Percentiles rank a stretch among this genome's conserved stretches.
phyloP scores from a whole-genome alignment of 1,140 invertebrate species.

The Drosophila nigrodunni region DNA sequence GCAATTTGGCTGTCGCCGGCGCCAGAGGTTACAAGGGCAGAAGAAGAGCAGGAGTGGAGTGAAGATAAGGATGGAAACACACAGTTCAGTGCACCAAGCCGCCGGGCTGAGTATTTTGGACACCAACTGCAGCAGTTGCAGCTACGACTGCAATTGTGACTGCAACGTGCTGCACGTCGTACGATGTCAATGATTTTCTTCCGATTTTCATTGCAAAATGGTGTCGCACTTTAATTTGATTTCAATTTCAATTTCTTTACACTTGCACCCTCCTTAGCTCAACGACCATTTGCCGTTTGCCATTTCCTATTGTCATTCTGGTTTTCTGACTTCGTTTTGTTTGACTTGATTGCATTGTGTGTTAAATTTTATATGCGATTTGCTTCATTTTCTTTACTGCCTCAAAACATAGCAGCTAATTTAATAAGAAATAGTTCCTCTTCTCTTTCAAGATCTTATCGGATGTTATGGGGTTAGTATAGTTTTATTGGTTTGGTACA shows the following conservation, averaged over 20 bases:
- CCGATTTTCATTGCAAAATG: slow-evolving; percentile 40
- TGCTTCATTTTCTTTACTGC: slow-evolving; percentile 30
- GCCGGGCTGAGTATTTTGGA: slow-evolving; percentile 40
- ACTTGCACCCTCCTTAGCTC: neutral
- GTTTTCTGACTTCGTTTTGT: slow-evolving; percentile 41
- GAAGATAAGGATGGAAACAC: slow-evolving; percentile 14
- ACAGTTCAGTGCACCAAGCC: slow-evolving; percentile 70
- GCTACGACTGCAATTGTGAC: neutral
- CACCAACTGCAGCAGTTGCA: slow-evolving; percentile 12
- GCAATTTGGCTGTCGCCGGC: slow-evolving; percentile 53
- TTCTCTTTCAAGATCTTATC: neutral
- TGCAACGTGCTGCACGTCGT: slow-evolving; percentile 19
- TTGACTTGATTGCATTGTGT: slow-evolving; percentile 48
- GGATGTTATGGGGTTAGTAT: too few relatives aligned
- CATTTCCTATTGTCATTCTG: slow-evolving; percentile 43
- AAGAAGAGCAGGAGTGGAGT: neutral
- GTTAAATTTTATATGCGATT: slow-evolving; percentile 42
- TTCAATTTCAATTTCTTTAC: slow-evolving; percentile 42
- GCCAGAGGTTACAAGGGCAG: neutral
- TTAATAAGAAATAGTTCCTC: slow-evolving; percentile 28
- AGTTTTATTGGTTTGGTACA: too few relatives aligned
- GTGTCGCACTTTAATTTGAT: slow-evolving; percentile 63
- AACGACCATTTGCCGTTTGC: slow-evolving; percentile 28
- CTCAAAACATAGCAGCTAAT: slow-evolving; percentile 30
- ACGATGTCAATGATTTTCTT: slow-evolving; percentile 58